Conservation (phyloP, 1,140 invertebrate species). For the Gonatopus flavifemur region DNA sequence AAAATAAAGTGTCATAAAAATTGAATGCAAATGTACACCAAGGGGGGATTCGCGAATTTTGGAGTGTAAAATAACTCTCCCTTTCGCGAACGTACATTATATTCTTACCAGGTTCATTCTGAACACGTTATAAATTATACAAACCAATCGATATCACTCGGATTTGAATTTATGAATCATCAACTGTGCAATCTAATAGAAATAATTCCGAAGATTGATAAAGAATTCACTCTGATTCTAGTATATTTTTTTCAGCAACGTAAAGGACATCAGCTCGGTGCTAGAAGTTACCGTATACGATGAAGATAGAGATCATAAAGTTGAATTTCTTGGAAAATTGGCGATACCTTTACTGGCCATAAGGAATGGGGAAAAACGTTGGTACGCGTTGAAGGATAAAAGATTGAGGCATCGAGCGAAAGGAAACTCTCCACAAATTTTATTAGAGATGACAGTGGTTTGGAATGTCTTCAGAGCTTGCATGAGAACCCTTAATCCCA, state of each 20-base stretch:
- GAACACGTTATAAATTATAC: too few relatives aligned
- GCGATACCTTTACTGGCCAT: constrained; percentile 87
- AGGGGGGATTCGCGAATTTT: background rate
- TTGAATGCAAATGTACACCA: background rate
- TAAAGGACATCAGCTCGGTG: constrained; percentile 96
- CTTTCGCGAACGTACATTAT: too few relatives aligned
- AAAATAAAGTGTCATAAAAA: too few relatives aligned
- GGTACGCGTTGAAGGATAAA: constrained; percentile 97
- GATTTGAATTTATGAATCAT: too few relatives aligned
- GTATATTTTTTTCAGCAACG: constrained; percentile 69
- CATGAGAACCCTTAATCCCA: constrained; percentile 90
- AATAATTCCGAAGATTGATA: too few relatives aligned
- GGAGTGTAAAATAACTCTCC: too few relatives aligned
- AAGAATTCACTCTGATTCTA: too few relatives aligned
- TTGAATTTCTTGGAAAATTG: constrained; percentile 95
- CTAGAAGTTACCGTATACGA: constrained; percentile 98
- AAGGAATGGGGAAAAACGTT: constrained; percentile 87
- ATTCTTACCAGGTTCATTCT: background rate
- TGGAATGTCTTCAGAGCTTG: constrained; percentile 93
- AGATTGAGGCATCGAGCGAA: constrained; percentile 87
- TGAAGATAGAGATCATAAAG: constrained; percentile 97
- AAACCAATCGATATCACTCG: too few relatives aligned
- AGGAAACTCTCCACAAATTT: constrained; percentile 86
- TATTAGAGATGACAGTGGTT: constrained; percentile 87
- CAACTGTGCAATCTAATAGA: too few relatives aligned